phyloP scores from a whole-genome alignment of 37 sponge, comb jelly and placozoan genomes.

The Spongilla lacustris region DNA sequence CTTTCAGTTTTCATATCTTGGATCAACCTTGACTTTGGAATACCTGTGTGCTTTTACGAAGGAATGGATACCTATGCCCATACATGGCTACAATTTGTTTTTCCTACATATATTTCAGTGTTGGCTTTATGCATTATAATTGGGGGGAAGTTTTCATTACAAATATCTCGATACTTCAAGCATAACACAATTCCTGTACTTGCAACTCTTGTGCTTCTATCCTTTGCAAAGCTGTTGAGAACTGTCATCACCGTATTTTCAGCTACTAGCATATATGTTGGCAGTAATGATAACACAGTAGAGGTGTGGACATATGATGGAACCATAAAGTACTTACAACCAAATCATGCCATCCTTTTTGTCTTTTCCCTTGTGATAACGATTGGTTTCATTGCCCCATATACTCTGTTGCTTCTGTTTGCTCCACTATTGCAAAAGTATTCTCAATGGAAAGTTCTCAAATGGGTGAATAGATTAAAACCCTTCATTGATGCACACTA shows the following conservation, averaged over 20 bases:
- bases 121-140: conserved; percentile 7
- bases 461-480: conserved; percentile 19
- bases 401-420: conserved; percentile 20
- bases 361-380: not conserved
- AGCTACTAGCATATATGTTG: not conserved
- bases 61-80: conserved; percentile 21
- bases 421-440: conserved; percentile 3
- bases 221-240: conserved; percentile 12
- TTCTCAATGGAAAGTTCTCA: not conserved
- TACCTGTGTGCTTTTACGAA: conserved; percentile 26
- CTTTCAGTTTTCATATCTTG: conserved; percentile 25
- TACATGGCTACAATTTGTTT: conserved; percentile 50
- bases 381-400: conserved; percentile 12
- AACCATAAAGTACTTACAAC: conserved; percentile 7
- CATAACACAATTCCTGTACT: not conserved
- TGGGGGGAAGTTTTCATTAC: not conserved
- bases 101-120: conserved; percentile 6
- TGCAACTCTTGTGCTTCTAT: conserved; percentile 17
- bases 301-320: conserved; percentile 22
- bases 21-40: conserved; percentile 50
- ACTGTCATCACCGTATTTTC: conserved; percentile 12
- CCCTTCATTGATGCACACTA: conserved; percentile 38
- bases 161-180: not conserved
- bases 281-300: not conserved
- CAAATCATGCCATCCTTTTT: conserved; percentile 23